Percentiles rank a stretch among this genome's conserved stretches.
These are phyloP conservation scores for Atta cephalotes DNA, from an alignment of 1,140 invertebrate species.

Conservation along the genomic window DNA sequence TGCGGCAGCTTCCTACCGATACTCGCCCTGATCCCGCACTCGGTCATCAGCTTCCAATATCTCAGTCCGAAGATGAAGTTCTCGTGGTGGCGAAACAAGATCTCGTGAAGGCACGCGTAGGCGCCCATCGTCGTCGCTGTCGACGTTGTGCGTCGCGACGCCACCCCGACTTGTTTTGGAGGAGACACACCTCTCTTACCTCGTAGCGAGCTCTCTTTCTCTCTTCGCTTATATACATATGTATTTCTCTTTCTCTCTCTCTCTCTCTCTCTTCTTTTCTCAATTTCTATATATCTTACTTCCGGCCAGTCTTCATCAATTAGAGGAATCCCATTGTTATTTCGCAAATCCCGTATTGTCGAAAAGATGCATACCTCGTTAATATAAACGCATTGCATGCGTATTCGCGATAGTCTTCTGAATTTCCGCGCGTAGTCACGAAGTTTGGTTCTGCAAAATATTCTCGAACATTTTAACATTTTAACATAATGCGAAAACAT, in stretches of 20 bases:
- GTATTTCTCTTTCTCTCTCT: not conserved
- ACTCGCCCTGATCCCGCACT: conserved; percentile 82
- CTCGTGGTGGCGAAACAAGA: conserved; percentile 90
- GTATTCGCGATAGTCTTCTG: conserved; percentile 36
- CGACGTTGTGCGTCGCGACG: conserved; percentile 50
- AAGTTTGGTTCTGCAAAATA: conserved; percentile 14
- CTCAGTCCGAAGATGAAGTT: conserved; percentile 88
- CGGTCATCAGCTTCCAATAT: conserved; percentile 85
- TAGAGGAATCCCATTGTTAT: conserved; percentile 73
- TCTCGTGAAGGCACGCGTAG: conserved; percentile 88
- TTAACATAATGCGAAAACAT: not conserved
- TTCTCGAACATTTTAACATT: not conserved
- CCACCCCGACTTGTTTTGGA: conserved; percentile 16
- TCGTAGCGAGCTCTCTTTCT: conserved; percentile 68
- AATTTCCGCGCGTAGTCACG: conserved; percentile 25
- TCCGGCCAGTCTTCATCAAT: conserved; percentile 68
- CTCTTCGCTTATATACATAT: conserved; percentile 15
- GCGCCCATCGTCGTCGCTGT: conserved; percentile 52
- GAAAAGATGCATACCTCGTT: conserved; percentile 12
- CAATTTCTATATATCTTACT: conserved; percentile 15
- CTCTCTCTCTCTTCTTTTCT: not conserved
- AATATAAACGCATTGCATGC: conserved; percentile 29
- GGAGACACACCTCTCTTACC: conserved; percentile 60
- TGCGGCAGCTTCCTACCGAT: conserved; percentile 85
- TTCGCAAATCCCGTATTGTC: conserved; percentile 10